Percentiles rank a stretch among this genome's conserved stretches.
Evolutionary conservation across 2,113 vertebrate genomes (phyloP).

Genomic region (Pelecanoides urinatrix): DNA sequence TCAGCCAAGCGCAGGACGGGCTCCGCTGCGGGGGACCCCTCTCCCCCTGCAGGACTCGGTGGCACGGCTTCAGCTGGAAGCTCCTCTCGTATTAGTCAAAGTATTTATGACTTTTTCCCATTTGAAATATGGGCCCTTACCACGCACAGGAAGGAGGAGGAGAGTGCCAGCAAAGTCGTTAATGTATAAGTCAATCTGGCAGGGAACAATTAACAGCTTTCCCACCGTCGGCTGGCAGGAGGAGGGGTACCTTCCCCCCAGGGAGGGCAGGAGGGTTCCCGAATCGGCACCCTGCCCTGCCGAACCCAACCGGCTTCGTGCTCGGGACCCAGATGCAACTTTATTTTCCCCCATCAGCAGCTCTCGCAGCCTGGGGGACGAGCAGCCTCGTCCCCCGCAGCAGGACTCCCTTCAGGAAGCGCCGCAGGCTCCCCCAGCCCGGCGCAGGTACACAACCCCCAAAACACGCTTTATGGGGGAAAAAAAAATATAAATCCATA

Average conservation of each 20-base stretch:
- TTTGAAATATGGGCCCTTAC: slow-evolving; percentile 37
- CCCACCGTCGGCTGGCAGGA: neutral
- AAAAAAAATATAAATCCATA: accelerated
- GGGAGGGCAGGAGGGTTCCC: neutral
- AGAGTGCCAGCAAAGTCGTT: slow-evolving; percentile 52
- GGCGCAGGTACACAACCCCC: accelerated
- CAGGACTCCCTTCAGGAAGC: neutral
- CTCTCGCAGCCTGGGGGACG: accelerated
- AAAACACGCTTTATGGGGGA: accelerated
- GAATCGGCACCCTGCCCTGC: accelerated
- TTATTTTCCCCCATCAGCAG: neutral
- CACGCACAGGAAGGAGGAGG: slow-evolving; percentile 52
- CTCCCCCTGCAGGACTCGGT: neutral
- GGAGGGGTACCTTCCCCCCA: neutral
- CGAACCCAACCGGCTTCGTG: accelerated
- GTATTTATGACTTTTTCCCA: slow-evolving; percentile 34
- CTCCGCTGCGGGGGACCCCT: neutral
- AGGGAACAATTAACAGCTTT: slow-evolving; percentile 61
- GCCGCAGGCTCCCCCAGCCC: neutral
- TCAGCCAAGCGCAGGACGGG: accelerated
- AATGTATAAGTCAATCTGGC: slow-evolving; percentile 62
- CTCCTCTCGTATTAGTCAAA: slow-evolving; percentile 12
- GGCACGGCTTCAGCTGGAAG: slow-evolving; percentile 29
- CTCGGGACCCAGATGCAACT: neutral
- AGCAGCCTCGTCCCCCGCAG: neutral